phyloP scores from a whole-genome alignment of 2,113 vertebrate genomes.

The Lepidiolamprologus cunningtoni region DNA sequence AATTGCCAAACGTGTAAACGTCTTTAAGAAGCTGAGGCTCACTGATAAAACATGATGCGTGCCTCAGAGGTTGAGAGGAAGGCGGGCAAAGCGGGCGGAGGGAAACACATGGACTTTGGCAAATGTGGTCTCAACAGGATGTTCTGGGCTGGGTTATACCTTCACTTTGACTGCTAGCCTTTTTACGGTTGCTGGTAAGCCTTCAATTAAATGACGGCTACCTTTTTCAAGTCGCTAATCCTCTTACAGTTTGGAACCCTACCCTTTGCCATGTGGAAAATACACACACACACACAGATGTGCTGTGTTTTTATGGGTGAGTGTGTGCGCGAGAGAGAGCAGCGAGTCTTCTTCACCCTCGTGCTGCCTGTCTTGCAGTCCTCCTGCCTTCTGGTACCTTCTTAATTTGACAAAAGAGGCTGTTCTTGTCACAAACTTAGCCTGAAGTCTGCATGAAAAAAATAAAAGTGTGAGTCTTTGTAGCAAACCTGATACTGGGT shows the following conservation, averaged over 20 bases:
- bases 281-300: slow-evolving; percentile 15
- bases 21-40: slow-evolving; percentile 83
- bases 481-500: background rate
- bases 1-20: slow-evolving; percentile 69
- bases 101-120: slow-evolving; percentile 63
- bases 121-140: slow-evolving; percentile 69
- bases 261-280: slow-evolving; percentile 61
- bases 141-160: slow-evolving; percentile 73
- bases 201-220: slow-evolving; percentile 80
- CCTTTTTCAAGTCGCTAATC: slow-evolving; percentile 79
- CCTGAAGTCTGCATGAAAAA: background rate
- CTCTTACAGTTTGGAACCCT: slow-evolving; percentile 72
- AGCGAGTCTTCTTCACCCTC: slow-evolving; percentile 22
- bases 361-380: slow-evolving; percentile 17
- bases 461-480: background rate
- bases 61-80: slow-evolving; percentile 61
- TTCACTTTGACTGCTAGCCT: slow-evolving; percentile 74
- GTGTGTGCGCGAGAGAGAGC: background rate
- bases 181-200: slow-evolving; percentile 72
- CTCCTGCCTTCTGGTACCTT: slow-evolving; percentile 38
- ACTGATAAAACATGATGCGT: slow-evolving; percentile 68
- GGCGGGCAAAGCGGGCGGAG: slow-evolving; percentile 34
- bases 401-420: slow-evolving; percentile 47
- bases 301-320: background rate
- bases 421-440: slow-evolving; percentile 43